Base-by-base conservation (phyloP, 2,888 invertebrate species). In the Dynastes maya region DNA sequence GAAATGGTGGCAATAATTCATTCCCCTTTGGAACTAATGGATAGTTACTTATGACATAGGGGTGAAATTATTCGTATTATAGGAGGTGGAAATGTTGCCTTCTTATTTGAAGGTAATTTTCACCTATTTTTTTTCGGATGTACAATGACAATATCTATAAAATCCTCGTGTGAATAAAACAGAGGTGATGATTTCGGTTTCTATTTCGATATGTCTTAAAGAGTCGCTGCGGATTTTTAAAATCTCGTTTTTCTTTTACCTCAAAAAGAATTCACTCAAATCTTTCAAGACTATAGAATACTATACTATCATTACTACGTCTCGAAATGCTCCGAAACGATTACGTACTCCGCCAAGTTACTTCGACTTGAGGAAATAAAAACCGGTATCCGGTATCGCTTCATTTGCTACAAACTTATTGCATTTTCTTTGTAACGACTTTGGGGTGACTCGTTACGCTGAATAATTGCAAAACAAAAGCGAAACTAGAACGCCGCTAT, bases 391-490 rank as follows among this genome's bases (percentile, higher is more conserved):
- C 65, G 40, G 65, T 45, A 65, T 45, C 65, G 65, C 40, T 45
- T 65, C 65, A 65, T 55, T 65, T 65, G 37, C 65, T 16, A 6
- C 65, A 22, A 65, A 65, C 65, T 65, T 65, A 45, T 65, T 65
- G 45, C 65, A 65, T 65, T 45, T 65, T 40, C 65, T 65, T 65
- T 65, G 65, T 65, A 65, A 37, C 64, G 64, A 40, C 16, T 45
- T 22, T n/a, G 45, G 45, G 2, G 65, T 22, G 45, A 65, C 40
- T 65, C 65, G 65, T 65, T 65, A 65, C 65, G 40, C 37, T 65
- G 65, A 65, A 65, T 65, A 65, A 65, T 65, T 65, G 40, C 16
- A 40, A 65, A 45, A 45, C 45, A 65, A 22, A 45, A 40, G 8
- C 40, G 37, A 45, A 4, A 45, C n/a, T 65, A 45, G 16, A 37